Conservation (phyloP, 2,113 vertebrate species). For the Chrysochloris asiatica region DNA sequence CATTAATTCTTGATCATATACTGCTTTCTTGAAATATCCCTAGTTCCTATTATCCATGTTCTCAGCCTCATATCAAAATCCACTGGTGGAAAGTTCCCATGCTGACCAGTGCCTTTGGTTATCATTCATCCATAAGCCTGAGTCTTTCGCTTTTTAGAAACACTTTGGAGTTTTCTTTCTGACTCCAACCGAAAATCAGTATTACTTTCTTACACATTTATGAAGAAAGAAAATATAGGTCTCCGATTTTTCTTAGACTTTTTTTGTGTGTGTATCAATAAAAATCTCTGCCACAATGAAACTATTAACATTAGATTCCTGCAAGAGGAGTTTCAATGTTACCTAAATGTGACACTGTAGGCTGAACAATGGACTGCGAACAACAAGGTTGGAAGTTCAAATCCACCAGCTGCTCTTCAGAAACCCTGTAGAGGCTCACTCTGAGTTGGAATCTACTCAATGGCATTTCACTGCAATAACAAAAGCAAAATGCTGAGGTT, state of each 20-base stretch:
- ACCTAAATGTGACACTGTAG: too few species aligned
- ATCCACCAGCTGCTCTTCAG: too few species aligned
- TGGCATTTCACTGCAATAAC: too few species aligned
- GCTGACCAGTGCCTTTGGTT: not conserved
- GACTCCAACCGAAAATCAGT: not conserved
- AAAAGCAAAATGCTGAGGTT: not conserved
- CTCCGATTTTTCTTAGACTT: not conserved
- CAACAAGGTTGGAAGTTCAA: too few species aligned
- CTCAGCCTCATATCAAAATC: too few species aligned
- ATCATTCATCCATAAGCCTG: not conserved
- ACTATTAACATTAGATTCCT: not conserved
- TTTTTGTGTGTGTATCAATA: constrained; percentile 19
- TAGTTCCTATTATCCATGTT: too few species aligned
- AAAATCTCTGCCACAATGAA: not conserved
- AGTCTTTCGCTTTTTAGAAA: not conserved
- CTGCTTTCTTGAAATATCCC: too few species aligned
- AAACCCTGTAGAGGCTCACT: too few species aligned
- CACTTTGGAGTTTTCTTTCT: not conserved
- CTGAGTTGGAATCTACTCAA: too few species aligned
- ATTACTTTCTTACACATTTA: not conserved
- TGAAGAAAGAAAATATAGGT: not conserved
- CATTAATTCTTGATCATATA: too few species aligned
- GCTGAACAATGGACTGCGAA: too few species aligned
- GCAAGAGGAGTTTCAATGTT: not conserved
- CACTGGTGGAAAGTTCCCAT: too few species aligned